These are phyloP conservation scores for Urocynchramus pylzowi DNA, from an alignment of 2,113 vertebrate species.

Conservation along the genomic window DNA sequence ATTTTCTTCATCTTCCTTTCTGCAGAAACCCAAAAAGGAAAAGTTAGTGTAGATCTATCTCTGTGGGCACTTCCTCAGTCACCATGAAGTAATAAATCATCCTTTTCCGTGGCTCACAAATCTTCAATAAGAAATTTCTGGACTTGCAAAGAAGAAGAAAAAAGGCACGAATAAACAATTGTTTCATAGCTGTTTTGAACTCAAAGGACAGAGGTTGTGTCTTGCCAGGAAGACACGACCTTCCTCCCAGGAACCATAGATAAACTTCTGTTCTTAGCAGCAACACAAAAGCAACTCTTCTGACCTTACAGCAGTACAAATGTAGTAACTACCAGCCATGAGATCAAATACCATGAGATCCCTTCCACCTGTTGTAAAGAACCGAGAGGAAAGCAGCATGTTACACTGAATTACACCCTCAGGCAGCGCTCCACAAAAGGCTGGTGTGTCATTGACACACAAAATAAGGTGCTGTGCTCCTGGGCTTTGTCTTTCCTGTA, in stretches of 20 bases:
- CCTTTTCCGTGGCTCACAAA: background rate
- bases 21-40: background rate
- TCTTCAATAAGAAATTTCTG: background rate
- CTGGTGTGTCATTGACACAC: background rate
- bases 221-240: background rate
- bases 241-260: background rate
- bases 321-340: background rate
- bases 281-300: background rate
- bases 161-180: background rate
- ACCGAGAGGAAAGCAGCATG: background rate
- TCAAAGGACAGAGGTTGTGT: background rate
- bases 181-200: background rate
- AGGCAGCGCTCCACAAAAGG: background rate
- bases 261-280: background rate
- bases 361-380: background rate
- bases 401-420: background rate
- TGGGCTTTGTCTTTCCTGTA: constrained; percentile 34
- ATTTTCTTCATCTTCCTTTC: background rate
- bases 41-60: background rate
- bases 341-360: background rate
- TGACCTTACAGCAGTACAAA: background rate
- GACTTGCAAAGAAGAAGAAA: background rate
- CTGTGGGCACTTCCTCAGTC: background rate
- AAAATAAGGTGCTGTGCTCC: constrained; percentile 15
- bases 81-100: background rate